phyloP scores from a whole-genome alignment of 2,888 invertebrate genomes.

The Crossocerus cetratus region DNA sequence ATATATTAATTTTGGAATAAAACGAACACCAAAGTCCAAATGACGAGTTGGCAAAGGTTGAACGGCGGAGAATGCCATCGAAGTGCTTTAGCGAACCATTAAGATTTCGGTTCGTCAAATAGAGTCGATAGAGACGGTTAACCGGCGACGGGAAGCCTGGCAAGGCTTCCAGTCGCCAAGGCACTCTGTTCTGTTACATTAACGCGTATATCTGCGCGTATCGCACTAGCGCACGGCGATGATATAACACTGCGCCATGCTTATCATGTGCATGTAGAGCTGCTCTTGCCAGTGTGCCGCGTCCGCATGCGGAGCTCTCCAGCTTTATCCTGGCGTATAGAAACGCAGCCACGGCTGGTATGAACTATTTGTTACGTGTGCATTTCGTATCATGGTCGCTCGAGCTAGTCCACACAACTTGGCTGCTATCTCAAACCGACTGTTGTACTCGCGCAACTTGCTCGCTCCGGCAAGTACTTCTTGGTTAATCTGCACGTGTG shows the following conservation, averaged over 20 bases:
- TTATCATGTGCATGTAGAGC: conserved; percentile 43
- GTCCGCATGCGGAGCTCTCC: neutral
- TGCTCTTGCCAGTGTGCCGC: conserved; percentile 15
- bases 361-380: conserved; percentile 51
- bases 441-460: no score
- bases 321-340: conserved; percentile 9
- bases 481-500: no score
- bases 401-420: conserved; percentile 24
- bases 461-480: no score
- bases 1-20: no score
- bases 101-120: neutral
- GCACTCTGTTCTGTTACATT: neutral
- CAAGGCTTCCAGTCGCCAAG: neutral
- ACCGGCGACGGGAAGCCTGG: conserved; percentile 6
- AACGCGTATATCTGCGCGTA: neutral
- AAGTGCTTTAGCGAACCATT: no score
- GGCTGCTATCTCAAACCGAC: no score
- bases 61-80: no score
- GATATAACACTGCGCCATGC: conserved; percentile 55
- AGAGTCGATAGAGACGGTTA: no score
- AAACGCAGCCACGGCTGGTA: conserved; percentile 20
- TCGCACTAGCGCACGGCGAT: conserved; percentile 29
- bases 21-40: no score
- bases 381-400: conserved; percentile 46
- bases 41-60: no score